These are phyloP conservation scores for Muschampia plurimacula DNA, from an alignment of 2,888 invertebrate genomes.

Conservation along the genomic window DNA sequence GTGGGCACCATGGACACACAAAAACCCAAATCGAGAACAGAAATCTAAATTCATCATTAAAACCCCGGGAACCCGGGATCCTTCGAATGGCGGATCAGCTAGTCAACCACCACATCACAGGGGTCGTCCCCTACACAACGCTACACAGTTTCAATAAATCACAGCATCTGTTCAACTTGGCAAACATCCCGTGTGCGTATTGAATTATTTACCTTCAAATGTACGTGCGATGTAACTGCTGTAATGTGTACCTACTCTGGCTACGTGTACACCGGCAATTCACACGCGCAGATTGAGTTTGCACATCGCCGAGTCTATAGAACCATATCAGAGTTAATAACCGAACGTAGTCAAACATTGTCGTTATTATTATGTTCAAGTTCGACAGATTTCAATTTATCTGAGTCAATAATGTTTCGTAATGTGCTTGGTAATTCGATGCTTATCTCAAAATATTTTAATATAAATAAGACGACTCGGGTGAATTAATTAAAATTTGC, in stretches of 20 bases:
- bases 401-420: neutral
- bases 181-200: constrained; percentile 6
- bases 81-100: too few relatives aligned
- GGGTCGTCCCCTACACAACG: too few relatives aligned
- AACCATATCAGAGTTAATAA: constrained; percentile 31
- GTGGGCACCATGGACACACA: too few relatives aligned
- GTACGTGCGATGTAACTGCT: constrained; percentile 14
- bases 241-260: constrained; percentile 5
- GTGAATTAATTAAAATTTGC: neutral
- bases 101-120: too few relatives aligned
- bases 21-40: too few relatives aligned
- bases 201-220: constrained; percentile 8
- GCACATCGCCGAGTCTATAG: constrained; percentile 32
- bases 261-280: constrained; percentile 24
- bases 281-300: constrained; percentile 36
- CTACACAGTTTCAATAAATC: neutral
- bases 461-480: neutral
- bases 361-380: neutral
- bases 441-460: neutral
- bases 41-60: too few relatives aligned
- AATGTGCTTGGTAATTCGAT: neutral
- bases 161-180: constrained; percentile 4
- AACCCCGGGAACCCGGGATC: too few relatives aligned
- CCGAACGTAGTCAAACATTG: constrained; percentile 28
- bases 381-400: neutral